Evolutionary conservation across 1,140 invertebrate species (phyloP).

Genomic region (Danaus plexippus): DNA sequence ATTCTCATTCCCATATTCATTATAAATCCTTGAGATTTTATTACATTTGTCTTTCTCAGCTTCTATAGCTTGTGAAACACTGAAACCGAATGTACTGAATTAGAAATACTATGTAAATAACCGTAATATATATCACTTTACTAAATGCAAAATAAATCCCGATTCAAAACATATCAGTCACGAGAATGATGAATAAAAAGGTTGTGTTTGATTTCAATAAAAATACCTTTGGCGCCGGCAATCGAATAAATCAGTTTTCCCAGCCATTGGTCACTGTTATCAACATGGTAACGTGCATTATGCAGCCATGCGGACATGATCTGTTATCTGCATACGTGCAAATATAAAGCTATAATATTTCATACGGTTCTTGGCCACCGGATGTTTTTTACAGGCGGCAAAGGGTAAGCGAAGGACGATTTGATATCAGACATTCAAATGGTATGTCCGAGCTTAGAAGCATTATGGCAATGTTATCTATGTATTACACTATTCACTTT

Average conservation of each 20-base stretch:
- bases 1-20: no score
- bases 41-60: no score
- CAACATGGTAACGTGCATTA: slow-evolving; percentile 17
- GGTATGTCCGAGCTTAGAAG: slow-evolving; percentile 17
- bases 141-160: no score
- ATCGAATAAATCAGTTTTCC: no score
- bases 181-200: no score
- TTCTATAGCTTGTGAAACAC: no score
- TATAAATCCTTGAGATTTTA: no score
- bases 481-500: slow-evolving; percentile 5
- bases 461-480: slow-evolving; percentile 9
- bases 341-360: slow-evolving; percentile 17
- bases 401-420: slow-evolving; percentile 57
- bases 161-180: no score
- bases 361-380: slow-evolving; percentile 31
- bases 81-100: no score
- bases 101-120: no score
- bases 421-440: slow-evolving; percentile 57
- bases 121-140: no score
- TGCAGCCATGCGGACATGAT: slow-evolving; percentile 5
- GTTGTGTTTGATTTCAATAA: no score
- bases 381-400: slow-evolving; percentile 45
- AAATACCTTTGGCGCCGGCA: slow-evolving; percentile 8
- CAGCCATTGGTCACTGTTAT: slow-evolving; percentile 1
- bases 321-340: slow-evolving; percentile 18